phyloP scores from a whole-genome alignment of 2,113 vertebrate species.

The Lipophrys pholis region DNA sequence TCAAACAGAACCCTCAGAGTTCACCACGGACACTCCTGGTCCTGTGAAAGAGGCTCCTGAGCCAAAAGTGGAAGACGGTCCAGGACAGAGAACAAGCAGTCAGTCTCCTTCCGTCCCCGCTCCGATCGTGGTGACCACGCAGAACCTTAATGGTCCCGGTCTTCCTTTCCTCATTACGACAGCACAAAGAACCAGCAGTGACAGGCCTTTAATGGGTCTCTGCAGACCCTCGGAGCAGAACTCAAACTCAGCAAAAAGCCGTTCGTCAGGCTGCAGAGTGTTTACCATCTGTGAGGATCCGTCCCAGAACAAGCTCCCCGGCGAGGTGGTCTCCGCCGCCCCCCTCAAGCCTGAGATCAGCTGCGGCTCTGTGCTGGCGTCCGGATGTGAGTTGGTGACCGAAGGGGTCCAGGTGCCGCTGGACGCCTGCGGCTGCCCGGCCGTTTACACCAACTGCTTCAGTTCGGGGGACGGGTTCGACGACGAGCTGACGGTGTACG shows the following conservation, averaged over 20 bases:
- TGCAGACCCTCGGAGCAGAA: constrained; percentile 52
- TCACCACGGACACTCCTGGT: constrained; percentile 47
- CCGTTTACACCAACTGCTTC: constrained; percentile 91
- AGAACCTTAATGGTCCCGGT: constrained; percentile 72
- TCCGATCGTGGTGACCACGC: constrained; percentile 79
- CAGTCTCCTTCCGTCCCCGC: constrained; percentile 28
- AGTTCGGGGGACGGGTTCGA: constrained; percentile 80
- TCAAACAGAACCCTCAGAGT: constrained; percentile 32
- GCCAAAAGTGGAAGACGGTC: constrained; percentile 19
- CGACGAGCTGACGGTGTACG: constrained; percentile 77
- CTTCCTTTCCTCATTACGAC: constrained; percentile 51
- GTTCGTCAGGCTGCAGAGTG: constrained; percentile 65
- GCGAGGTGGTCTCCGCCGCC: constrained; percentile 13
- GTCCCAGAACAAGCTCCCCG: constrained; percentile 51
- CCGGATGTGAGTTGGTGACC: constrained; percentile 74
- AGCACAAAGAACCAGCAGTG: constrained; percentile 47
- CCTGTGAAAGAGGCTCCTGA: constrained; percentile 51
- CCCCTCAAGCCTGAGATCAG: constrained; percentile 69
- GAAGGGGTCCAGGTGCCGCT: constrained; percentile 75
- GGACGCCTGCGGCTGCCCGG: constrained; percentile 87
- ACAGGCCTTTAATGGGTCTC: constrained; percentile 65
- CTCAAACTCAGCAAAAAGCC: constrained; percentile 23
- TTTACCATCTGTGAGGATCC: constrained; percentile 70
- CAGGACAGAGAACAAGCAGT: constrained; percentile 16
- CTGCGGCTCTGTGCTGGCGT: constrained; percentile 65